phyloP scores from a whole-genome alignment of 1,140 invertebrate genomes.

The Drosophila prosaltans region DNA sequence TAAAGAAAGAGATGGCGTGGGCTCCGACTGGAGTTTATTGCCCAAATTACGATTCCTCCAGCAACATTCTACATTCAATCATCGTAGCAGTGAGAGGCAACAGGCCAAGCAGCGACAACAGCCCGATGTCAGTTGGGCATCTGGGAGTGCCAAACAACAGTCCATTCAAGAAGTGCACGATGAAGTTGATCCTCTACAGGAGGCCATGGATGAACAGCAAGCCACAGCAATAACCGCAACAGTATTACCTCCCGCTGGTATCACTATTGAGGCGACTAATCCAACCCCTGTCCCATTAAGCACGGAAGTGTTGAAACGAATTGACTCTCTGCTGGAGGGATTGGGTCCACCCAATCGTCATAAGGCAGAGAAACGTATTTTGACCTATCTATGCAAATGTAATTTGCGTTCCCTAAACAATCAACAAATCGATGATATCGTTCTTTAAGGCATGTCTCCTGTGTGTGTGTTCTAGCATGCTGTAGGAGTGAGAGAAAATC shows the following conservation, averaged over 20 bases:
- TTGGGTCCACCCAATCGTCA: slow-evolving; percentile 56
- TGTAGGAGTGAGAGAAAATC: slow-evolving; percentile 47
- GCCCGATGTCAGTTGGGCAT: slow-evolving; percentile 15
- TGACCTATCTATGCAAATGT: slow-evolving; percentile 73
- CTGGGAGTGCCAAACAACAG: slow-evolving; percentile 34
- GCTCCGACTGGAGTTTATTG: slow-evolving; percentile 65
- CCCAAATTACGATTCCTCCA: slow-evolving; percentile 58
- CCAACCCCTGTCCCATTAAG: background rate
- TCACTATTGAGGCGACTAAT: background rate
- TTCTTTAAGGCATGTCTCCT: slow-evolving; percentile 43
- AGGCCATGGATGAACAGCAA: slow-evolving; percentile 79
- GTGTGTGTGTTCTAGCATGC: background rate
- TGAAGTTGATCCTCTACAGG: slow-evolving; percentile 70
- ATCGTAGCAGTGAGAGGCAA: slow-evolving; percentile 17
- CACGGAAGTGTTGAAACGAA: slow-evolving; percentile 53
- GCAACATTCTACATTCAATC: slow-evolving; percentile 17
- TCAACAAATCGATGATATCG: slow-evolving; percentile 71
- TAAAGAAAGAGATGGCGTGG: slow-evolving; percentile 43
- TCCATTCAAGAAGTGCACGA: slow-evolving; percentile 57
- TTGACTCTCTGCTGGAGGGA: slow-evolving; percentile 68
- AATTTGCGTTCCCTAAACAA: slow-evolving; percentile 63
- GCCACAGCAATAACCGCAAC: background rate
- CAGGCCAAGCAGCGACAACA: slow-evolving; percentile 19
- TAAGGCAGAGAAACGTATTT: slow-evolving; percentile 69
- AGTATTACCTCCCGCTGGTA: slow-evolving; percentile 6